Conservation (phyloP, 2,888 invertebrate species). For the Amblyjoppa fuscipennis region DNA sequence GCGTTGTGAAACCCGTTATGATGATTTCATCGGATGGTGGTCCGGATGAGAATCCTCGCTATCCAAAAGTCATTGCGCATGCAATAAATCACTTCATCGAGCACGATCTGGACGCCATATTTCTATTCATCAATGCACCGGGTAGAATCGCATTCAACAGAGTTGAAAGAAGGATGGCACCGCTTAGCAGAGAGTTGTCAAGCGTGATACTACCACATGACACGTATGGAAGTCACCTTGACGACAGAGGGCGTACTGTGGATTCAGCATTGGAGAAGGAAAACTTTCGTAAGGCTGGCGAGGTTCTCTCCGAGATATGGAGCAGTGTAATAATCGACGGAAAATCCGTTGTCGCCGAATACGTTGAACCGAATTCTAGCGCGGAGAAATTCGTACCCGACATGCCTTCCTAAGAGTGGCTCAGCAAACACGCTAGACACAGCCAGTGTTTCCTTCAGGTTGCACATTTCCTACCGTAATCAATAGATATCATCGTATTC, state of each 20-base stretch:
- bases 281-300: slow-evolving; percentile 80
- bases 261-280: slow-evolving; percentile 77
- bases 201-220: slow-evolving; percentile 77
- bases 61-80: no score
- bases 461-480: no score
- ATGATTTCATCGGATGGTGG: slow-evolving; percentile 76
- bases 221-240: slow-evolving; percentile 76
- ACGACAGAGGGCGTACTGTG: slow-evolving; percentile 73
- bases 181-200: slow-evolving; percentile 69
- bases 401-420: slow-evolving; percentile 68
- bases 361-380: slow-evolving; percentile 36
- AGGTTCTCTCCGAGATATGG: slow-evolving; percentile 80
- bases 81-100: no score
- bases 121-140: no score
- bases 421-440: slow-evolving; percentile 71
- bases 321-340: slow-evolving; percentile 74
- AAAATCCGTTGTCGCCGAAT: slow-evolving; percentile 66
- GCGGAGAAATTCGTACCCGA: slow-evolving; percentile 56
- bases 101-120: no score
- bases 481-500: no score
- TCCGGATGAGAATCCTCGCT: slow-evolving; percentile 73
- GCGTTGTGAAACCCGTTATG: slow-evolving; percentile 74
- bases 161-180: slow-evolving; percentile 74
- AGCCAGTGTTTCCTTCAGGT: slow-evolving; percentile 73
- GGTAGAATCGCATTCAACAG: no score